Conservation (phyloP, 2,888 invertebrate genomes). For the Ommatoiulus sabulosus region DNA sequence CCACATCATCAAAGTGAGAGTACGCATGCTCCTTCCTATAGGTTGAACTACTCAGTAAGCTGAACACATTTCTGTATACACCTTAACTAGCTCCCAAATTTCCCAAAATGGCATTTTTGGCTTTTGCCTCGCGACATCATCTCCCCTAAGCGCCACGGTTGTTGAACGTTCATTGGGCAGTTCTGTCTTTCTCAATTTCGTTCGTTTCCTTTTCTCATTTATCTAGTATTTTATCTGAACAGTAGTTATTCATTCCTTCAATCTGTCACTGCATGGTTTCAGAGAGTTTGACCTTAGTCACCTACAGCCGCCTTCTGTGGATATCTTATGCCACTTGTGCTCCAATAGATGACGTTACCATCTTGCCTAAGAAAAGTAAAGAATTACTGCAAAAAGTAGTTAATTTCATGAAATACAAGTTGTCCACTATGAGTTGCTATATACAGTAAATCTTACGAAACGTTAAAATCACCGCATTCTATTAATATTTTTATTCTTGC, state of each 20-base stretch:
- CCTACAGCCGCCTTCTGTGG: neutral
- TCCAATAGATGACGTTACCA: neutral
- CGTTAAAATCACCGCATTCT: too few species aligned
- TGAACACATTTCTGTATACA: neutral
- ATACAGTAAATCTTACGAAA: too few species aligned
- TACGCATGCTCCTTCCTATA: neutral
- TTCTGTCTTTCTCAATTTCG: slow-evolving; percentile 47
- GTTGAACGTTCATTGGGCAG: neutral
- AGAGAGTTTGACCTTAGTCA: neutral
- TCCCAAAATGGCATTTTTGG: slow-evolving; percentile 13
- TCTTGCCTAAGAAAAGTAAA: neutral
- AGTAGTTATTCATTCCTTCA: slow-evolving; percentile 19
- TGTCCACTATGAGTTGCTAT: too few species aligned
- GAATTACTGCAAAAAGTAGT: too few species aligned
- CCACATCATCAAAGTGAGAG: neutral
- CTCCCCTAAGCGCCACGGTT: slow-evolving; percentile 25
- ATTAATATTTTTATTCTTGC: too few species aligned
- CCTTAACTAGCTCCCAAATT: slow-evolving; percentile 19
- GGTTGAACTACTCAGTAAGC: neutral
- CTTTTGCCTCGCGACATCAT: neutral
- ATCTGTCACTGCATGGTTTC: neutral
- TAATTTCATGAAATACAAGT: too few species aligned
- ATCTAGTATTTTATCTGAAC: slow-evolving; percentile 31
- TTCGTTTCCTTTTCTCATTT: slow-evolving; percentile 47
- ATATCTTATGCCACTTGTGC: neutral